A percentile compares a stretch with the other conserved stretches of the same genome.
These are phyloP conservation scores for Argyrosomus japonicus DNA, from an alignment of 2,113 vertebrate genomes.

Conservation along the genomic window DNA sequence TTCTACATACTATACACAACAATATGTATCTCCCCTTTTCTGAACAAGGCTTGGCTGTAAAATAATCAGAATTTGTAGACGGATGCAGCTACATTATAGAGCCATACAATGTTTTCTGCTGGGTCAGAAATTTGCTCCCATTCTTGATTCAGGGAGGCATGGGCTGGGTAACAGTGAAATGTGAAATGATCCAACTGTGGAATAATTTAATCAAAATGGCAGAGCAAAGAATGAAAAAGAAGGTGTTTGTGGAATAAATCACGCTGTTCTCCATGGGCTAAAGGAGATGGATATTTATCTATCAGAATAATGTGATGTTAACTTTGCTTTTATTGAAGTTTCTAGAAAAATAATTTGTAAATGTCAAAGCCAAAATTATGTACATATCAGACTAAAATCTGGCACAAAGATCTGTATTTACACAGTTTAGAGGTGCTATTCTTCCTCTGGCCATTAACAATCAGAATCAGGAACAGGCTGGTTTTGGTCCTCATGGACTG, in stretches of 20 bases:
- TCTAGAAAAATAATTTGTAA: neutral
- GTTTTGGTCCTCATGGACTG: too few relatives aligned
- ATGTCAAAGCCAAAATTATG: neutral
- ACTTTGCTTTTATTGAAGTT: neutral
- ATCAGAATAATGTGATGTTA: neutral
- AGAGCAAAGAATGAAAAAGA: neutral
- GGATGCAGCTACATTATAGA: neutral
- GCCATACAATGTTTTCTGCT: neutral
- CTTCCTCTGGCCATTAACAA: too few relatives aligned
- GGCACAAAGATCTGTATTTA: too few relatives aligned
- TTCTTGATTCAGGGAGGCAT: neutral
- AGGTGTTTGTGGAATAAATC: neutral
- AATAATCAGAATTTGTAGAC: too few relatives aligned
- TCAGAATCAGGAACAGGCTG: too few relatives aligned
- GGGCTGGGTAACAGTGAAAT: neutral
- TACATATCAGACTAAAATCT: neutral
- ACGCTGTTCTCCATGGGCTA: neutral
- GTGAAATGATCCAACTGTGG: neutral
- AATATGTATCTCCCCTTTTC: neutral
- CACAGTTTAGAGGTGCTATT: neutral
- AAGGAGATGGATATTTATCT: neutral
- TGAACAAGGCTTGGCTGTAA: too few relatives aligned
- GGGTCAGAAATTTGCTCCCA: neutral
- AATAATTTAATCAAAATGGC: neutral
- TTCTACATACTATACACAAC: neutral